Base-by-base conservation (phyloP, 2,113 vertebrate genomes). In the Clarias gariepinus region DNA sequence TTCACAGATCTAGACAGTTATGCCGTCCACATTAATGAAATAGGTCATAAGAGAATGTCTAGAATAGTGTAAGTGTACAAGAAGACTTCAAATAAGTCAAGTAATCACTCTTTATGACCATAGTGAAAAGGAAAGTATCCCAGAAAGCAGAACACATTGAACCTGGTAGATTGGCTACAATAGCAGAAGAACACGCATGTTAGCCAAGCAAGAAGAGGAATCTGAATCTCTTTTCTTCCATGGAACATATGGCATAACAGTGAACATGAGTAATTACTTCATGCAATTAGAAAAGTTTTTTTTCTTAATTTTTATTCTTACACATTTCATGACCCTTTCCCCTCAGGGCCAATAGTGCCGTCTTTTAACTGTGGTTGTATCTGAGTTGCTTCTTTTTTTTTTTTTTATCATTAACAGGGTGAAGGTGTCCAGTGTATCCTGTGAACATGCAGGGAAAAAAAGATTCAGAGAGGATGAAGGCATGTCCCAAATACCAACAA, bases 391-490 rank as follows among this genome's bases (percentile, higher is more conserved):
- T n/a, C n/a, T 0, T 52, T 2, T 86, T 76, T 52, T 2, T 87
- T 76, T 66, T 36, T 41, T 41, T 85, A 0, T 88, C 60, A 82
- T 92, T 90, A 18, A 33, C 89, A 96, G 95, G 89, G 95, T 95
- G 87, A 95, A 94, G 82, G 92, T 94, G 61, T 92, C 92, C n/a
- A 85, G 47, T n/a, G 19, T 86, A 33, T 23, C 85, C 19, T 85
- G 53, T 18, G 60, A 73, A 4, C 1, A 2, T 10, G 85, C 55
- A 2, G 9, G 4, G 58, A 92, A 83, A 25, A 95, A 93, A 89
- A 92, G 94, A 71, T 28, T 0, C 18, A 90, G 93, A 86, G 81
- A 86, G 2, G 47, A 58, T 0, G 92, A 89, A 36, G 41, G 91
- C 0, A n/a, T 1, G 3, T 55, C 90, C 77, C 66, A 90, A 88